Evolutionary conservation across 1,140 invertebrate species (phyloP), one percentile per base, ranked within the genome.

Genomic region (Aphaenogaster ashmeadi): DNA sequence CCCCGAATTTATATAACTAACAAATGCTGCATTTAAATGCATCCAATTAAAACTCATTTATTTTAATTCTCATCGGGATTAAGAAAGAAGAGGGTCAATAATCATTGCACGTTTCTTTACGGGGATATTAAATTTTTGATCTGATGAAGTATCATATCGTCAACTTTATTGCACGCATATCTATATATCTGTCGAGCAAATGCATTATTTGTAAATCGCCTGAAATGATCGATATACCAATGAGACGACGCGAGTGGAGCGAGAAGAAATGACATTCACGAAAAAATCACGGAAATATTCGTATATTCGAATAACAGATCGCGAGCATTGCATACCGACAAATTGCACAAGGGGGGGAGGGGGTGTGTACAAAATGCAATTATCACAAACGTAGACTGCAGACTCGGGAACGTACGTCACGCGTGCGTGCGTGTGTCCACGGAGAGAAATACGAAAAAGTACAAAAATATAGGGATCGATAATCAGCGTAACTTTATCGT

Each of bases 391-490:
- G 54, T 27, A 83, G 67, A 83, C 44, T 74, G 71, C 27, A 69
- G 41, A 69, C 41, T 47, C 13, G 64, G 38, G 6, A 64, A 71
- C 38, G 6, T 71, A 58, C 52, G 15, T 56, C 54, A 21, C 33
- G 21, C 13, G 21, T 27, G 54, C 50, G 33, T 66, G 47, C 27
- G 15, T 54, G 67, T 50, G 41, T 36, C 41, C 75, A 64, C 77
- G 60, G 13, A 56, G 79, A 81, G 50, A 71, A 21, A 71, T 66
- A 66, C 47, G 66, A 81, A 81, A 38, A 81, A 81, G 80, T 84
- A 84, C 56, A 84, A 84, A 84, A 84, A 84, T 84, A 84, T 74
- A 62, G 54, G 54, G 54, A 74, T 47, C n/a, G 36, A 84, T 62
- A 74, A 74, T 60, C 58, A 62, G 52, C 52, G 52, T 56, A 44